A percentile compares a stretch with the other conserved stretches of the same genome.
Evolutionary conservation across 2,797 vertebrate species (phyloP).

Genomic region (Enteromius thamalakanensis): DNA sequence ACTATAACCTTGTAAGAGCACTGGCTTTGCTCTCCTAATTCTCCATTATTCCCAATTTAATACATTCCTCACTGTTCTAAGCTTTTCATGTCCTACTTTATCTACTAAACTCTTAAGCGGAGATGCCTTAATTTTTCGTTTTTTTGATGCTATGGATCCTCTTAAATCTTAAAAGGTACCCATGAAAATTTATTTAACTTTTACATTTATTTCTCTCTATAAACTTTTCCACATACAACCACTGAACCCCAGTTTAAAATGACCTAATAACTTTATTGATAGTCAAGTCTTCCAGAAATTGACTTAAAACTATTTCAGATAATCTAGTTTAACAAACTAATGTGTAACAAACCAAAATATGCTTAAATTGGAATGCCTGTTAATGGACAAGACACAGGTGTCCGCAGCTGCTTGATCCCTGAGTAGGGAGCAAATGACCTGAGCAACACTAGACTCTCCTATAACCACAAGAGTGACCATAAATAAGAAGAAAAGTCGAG

Average conservation of each 20-base stretch:
- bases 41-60: constrained; percentile 33
- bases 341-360: background rate
- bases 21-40: constrained; percentile 17
- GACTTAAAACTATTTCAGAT: background rate
- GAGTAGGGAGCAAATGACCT: constrained; percentile 2
- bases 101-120: background rate
- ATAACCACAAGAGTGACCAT: background rate
- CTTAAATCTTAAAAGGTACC: too few relatives aligned
- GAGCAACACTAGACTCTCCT: background rate
- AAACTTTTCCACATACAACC: background rate
- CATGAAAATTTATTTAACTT: background rate
- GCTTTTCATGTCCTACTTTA: constrained; percentile 39
- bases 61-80: constrained; percentile 41
- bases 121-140: background rate
- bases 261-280: too few relatives aligned
- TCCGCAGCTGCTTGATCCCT: background rate
- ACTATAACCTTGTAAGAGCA: constrained; percentile 44
- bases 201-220: background rate
- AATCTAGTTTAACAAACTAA: background rate
- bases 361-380: background rate
- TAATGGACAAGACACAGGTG: constrained; percentile 1
- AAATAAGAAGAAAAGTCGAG: background rate
- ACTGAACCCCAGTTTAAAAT: background rate
- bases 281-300: background rate
- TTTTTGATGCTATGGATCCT: background rate